Percentiles rank a stretch among this genome's conserved stretches.
These are phyloP conservation scores for Plebejus anna DNA, from an alignment of 2,888 invertebrate genomes.

Conservation along the genomic window DNA sequence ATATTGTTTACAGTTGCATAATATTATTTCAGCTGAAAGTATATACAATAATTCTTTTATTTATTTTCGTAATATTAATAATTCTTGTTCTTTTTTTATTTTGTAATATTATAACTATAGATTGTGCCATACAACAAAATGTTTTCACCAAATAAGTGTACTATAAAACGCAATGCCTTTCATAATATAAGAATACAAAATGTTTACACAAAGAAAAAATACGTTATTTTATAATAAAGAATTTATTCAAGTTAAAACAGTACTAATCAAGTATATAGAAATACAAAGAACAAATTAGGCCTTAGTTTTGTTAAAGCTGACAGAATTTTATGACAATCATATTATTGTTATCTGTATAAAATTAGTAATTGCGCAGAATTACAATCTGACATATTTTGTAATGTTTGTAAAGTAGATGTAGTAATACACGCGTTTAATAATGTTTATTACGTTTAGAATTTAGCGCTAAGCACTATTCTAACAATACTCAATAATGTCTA, in stretches of 20 bases:
- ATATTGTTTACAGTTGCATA: too few species aligned
- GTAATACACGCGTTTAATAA: constrained; percentile 8
- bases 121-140: background rate
- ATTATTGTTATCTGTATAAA: background rate
- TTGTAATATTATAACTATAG: background rate
- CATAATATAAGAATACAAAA: background rate
- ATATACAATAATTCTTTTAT: background rate
- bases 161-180: background rate
- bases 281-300: background rate
- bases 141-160: background rate
- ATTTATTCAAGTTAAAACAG: background rate
- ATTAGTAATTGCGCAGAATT: background rate
- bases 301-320: constrained; percentile 3
- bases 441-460: constrained; percentile 34
- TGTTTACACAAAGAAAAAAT: too few species aligned
- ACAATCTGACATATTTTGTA: background rate
- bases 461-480: constrained; percentile 42
- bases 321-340: background rate
- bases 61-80: background rate
- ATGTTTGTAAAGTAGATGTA: constrained; percentile 11
- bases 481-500: constrained; percentile 55
- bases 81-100: too few species aligned
- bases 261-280: background rate
- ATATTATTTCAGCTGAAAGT: too few species aligned
- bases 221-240: background rate